A percentile compares a stretch with the other conserved stretches of the same genome.
Evolutionary conservation across 1,140 invertebrate species (phyloP).

Genomic region (Anastatus disparis): DNA sequence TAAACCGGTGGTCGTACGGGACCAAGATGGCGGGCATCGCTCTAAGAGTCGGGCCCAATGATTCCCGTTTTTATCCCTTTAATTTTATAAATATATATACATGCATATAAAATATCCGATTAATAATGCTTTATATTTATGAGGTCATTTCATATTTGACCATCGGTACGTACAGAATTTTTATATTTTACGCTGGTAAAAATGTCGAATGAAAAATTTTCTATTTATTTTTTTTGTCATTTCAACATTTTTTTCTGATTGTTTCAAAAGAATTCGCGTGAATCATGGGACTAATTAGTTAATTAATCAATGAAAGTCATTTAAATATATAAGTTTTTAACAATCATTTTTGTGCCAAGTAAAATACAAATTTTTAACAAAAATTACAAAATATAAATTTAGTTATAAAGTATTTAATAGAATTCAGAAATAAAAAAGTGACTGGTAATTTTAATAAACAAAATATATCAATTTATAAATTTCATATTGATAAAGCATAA

Average conservation of each 20-base stretch:
- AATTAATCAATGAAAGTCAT: background rate
- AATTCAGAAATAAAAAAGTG: no score
- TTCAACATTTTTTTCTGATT: no score
- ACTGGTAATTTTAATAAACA: no score
- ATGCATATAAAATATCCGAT: constrained; percentile 3
- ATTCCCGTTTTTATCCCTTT: constrained; percentile 53
- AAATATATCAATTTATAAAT: no score
- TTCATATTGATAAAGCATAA: background rate
- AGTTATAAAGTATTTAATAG: no score
- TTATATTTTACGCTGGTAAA: background rate
- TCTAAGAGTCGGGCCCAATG: constrained; percentile 54
- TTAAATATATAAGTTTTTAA: constrained; percentile 9
- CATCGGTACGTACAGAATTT: background rate
- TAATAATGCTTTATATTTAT: no score
- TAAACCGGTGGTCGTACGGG: constrained; percentile 57
- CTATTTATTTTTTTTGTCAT: constrained; percentile 3
- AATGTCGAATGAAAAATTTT: background rate
- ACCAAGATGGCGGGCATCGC: constrained; percentile 63
- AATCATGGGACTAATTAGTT: background rate
- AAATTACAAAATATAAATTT: no score
- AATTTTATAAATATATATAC: constrained; percentile 31
- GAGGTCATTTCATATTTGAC: background rate
- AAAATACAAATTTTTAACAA: no score
- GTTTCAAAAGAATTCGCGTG: background rate
- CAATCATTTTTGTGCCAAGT: constrained; percentile 25